Conservation (phyloP, 1,140 invertebrate species). For the Drosophila seguyi region DNA sequence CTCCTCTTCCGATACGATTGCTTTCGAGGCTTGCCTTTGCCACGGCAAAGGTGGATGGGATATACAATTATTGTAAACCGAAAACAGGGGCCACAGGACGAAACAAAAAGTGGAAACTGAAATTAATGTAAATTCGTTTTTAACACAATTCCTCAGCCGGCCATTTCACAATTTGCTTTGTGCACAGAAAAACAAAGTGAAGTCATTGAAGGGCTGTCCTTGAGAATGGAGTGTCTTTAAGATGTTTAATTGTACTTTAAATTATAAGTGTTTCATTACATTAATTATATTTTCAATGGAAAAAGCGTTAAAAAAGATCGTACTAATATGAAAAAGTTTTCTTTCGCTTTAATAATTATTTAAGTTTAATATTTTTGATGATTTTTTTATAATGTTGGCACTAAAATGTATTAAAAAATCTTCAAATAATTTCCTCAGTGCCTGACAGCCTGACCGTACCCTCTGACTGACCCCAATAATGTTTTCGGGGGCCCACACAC, state of each 20-base stretch:
- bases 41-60: slow-evolving; percentile 25
- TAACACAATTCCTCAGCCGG: slow-evolving; percentile 71
- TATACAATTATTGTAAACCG: slow-evolving; percentile 52
- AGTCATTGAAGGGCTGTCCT: too few relatives aligned
- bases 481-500: slow-evolving; percentile 13
- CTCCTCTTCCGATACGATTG: slow-evolving; percentile 16
- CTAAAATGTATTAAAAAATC: too few relatives aligned
- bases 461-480: slow-evolving; percentile 44
- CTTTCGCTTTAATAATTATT: too few relatives aligned
- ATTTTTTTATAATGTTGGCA: too few relatives aligned
- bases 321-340: too few relatives aligned
- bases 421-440: background rate
- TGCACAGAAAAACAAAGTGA: slow-evolving; percentile 17
- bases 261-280: too few relatives aligned
- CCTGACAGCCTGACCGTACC: slow-evolving; percentile 14
- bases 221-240: background rate
- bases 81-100: slow-evolving; percentile 34
- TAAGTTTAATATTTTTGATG: background rate
- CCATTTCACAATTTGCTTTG: slow-evolving; percentile 71
- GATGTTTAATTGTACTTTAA: too few relatives aligned
- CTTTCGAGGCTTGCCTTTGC: slow-evolving; percentile 14
- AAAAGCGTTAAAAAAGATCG: too few relatives aligned
- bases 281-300: too few relatives aligned
- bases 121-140: slow-evolving; percentile 81
- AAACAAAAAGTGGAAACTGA: slow-evolving; percentile 57